Base-by-base conservation (phyloP, 2,888 invertebrate genomes). In the Lithophane ornitopus region DNA sequence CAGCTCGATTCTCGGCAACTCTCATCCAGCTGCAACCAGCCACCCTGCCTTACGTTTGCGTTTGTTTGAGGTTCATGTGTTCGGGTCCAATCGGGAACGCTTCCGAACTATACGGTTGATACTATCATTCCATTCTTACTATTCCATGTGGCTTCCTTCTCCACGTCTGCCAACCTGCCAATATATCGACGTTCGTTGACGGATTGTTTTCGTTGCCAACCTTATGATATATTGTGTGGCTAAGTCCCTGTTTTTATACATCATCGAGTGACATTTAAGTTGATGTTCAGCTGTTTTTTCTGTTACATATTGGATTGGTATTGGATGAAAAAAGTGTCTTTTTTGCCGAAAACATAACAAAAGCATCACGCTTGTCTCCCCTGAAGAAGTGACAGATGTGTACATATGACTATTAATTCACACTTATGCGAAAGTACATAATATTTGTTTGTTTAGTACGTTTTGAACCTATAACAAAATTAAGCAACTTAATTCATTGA, bases 171-270 rank as follows among this genome's bases (percentile, higher is more conserved):
- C 78, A 82, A 79, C 70, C 74, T 84, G 84, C 41, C 80, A 74
- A 65, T 79, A 63, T 44, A 9, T 12, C 14, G 41, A 79, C 74
- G 3, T 84, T 67, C 26, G 61, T 68, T 84, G 86, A 85, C 75
- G 71, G 71, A 85, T 84, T 82, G 70, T 74, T 85, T 76, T 82
- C 66, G 69, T 63, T 76, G 44, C 56, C 63, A 71, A 68, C 62
- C 69, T 74, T 69, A 70, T 73, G 65, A 58, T 71, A 73, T 69
- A 74, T 82, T 78, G 39, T 75, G 26, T 14, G 28, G 28, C 34
- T 59, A 46, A 16, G 58, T 80, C 59, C 58, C 22, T 3, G 12
- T n/a, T 44, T 62, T 70, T 28, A 66, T 63, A 68, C 26, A 62
- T 63, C 66, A 66, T 39, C 14, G 52, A 11, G 28, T 83, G 79